Evolutionary conservation across 2,888 invertebrate genomes (phyloP).

Genomic region (Danaus chrysippus): DNA sequence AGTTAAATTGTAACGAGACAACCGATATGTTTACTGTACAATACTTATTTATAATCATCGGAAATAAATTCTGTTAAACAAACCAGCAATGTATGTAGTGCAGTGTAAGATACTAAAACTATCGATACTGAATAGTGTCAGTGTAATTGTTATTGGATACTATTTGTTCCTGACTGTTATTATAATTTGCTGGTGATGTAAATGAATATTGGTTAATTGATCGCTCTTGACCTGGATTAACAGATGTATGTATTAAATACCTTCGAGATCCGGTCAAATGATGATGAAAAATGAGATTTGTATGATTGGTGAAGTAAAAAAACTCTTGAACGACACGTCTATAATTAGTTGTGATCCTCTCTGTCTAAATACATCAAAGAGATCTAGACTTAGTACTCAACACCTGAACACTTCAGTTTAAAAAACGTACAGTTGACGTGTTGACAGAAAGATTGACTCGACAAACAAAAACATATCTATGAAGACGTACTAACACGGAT

Average conservation of each 20-base stretch:
- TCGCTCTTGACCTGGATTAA: conserved; percentile 27
- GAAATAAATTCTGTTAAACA: background rate
- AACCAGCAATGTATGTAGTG: conserved; percentile 9
- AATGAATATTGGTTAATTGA: conserved; percentile 23
- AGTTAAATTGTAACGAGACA: background rate
- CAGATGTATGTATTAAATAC: conserved; percentile 6
- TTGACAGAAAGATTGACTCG: no score
- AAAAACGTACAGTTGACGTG: no score
- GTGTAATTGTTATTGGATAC: conserved; percentile 20
- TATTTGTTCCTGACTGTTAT: conserved; percentile 18
- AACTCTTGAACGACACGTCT: background rate
- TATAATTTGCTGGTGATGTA: conserved; percentile 30
- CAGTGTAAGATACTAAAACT: background rate
- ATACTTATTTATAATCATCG: background rate
- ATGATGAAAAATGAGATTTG: background rate
- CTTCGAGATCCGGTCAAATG: conserved; percentile 14
- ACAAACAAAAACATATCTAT: no score
- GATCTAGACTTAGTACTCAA: background rate
- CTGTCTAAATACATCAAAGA: background rate
- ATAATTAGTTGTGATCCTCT: background rate
- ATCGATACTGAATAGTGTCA: background rate
- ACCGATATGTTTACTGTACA: background rate
- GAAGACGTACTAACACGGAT: no score
- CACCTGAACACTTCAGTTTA: no score
- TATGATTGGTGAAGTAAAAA: background rate